A percentile compares a stretch with the other conserved stretches of the same genome.
Evolutionary conservation across 2,113 vertebrate species (phyloP).

Genomic region (Bufo bufo): DNA sequence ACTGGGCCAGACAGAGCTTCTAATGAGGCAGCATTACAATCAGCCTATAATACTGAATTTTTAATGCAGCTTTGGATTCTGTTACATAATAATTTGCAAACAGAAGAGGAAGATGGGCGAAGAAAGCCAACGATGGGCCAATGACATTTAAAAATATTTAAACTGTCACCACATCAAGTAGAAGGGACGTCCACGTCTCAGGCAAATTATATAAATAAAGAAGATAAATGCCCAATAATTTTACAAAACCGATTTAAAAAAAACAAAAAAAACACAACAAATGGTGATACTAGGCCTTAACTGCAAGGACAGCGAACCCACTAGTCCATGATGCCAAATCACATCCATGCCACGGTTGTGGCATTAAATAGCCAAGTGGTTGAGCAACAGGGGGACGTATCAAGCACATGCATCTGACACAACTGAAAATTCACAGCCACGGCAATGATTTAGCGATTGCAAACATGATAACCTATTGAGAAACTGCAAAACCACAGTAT

Average conservation of each 20-base stretch:
- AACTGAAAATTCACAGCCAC: conserved; percentile 86
- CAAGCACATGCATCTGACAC: conserved; percentile 17
- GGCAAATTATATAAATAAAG: not conserved
- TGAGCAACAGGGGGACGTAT: not conserved
- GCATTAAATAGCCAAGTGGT: conserved; percentile 8
- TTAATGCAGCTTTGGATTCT: conserved; percentile 76
- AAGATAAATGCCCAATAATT: not conserved
- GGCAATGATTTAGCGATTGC: conserved; percentile 91
- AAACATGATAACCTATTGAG: conserved; percentile 90
- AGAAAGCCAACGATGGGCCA: conserved; percentile 58
- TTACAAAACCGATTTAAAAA: not conserved
- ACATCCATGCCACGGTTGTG: conserved; percentile 7
- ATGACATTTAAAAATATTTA: conserved; percentile 28
- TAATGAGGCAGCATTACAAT: conserved; percentile 79
- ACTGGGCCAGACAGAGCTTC: conserved; percentile 75
- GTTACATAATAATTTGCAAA: conserved; percentile 82
- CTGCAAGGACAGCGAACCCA: not conserved
- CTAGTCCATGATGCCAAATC: not conserved
- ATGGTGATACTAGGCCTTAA: conserved; percentile 1
- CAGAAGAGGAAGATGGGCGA: conserved; percentile 62
- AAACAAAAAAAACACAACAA: not conserved
- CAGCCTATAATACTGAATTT: conserved; percentile 80
- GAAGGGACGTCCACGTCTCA: not conserved
- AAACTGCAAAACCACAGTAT: conserved; percentile 88
- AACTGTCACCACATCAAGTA: conserved; percentile 23